Conservation (phyloP, 1,140 invertebrate genomes). For the Leptoteleia sp. region DNA sequence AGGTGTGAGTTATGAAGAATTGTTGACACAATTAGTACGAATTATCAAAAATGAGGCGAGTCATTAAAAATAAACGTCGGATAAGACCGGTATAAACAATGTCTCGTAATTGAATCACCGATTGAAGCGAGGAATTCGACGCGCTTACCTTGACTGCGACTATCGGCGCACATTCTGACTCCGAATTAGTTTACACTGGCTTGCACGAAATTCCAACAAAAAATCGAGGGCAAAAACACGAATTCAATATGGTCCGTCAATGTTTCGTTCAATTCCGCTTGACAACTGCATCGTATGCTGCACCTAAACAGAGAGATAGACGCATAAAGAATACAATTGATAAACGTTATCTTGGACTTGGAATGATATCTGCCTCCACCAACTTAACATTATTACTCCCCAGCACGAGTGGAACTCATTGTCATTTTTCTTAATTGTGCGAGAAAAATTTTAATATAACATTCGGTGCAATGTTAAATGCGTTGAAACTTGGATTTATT, state of each 20-base stretch:
- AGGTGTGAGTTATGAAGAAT: too few relatives aligned
- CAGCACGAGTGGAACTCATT: too few relatives aligned
- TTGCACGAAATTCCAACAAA: constrained; percentile 19
- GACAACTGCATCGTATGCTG: constrained; percentile 63
- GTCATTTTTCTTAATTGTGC: too few relatives aligned
- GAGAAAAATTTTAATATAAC: too few relatives aligned
- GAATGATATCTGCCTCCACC: constrained; percentile 36
- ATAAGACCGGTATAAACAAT: too few relatives aligned
- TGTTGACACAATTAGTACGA: not conserved
- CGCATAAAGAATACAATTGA: constrained; percentile 35
- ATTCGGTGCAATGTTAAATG: too few relatives aligned
- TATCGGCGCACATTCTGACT: constrained; percentile 60
- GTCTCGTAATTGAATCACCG: not conserved
- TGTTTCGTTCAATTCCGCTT: constrained; percentile 38
- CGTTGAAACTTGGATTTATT: too few relatives aligned
- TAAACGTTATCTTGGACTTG: constrained; percentile 56
- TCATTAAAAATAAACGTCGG: not conserved
- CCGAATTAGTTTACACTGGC: not conserved
- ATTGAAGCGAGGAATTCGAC: not conserved
- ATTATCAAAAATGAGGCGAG: not conserved
- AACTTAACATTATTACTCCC: constrained; percentile 18
- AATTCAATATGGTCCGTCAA: constrained; percentile 42
- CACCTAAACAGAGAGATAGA: constrained; percentile 64
- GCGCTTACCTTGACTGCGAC: constrained; percentile 62
- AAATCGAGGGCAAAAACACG: not conserved